phyloP scores from a whole-genome alignment of 2,113 vertebrate species.

The Ia io region DNA sequence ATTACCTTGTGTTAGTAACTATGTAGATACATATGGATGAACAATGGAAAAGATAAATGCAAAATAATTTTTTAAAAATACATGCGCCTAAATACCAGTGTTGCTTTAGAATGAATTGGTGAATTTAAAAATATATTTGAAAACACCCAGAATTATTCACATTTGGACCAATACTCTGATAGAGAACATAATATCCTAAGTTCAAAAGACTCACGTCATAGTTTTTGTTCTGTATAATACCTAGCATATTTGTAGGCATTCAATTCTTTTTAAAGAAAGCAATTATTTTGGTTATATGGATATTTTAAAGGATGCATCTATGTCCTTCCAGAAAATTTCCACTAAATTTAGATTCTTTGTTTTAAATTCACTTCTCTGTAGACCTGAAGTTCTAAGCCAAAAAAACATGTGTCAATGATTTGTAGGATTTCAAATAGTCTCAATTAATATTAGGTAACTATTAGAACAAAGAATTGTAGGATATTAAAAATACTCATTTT shows the following conservation, averaged over 20 bases:
- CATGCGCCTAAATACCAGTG: background rate
- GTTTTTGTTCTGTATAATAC: background rate
- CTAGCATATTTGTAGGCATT: background rate
- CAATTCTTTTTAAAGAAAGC: background rate
- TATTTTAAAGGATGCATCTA: background rate
- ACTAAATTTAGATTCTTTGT: constrained; percentile 25
- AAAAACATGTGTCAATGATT: background rate
- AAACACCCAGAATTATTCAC: background rate
- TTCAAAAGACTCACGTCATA: background rate
- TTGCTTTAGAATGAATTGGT: background rate
- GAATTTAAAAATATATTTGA: background rate
- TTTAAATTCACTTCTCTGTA: background rate
- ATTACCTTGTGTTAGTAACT: background rate
- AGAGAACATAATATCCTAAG: background rate
- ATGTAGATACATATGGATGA: background rate
- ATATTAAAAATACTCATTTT: constrained; percentile 12
- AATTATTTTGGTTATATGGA: background rate
- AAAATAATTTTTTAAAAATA: background rate
- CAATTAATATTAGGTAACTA: constrained; percentile 18
- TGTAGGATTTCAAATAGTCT: background rate
- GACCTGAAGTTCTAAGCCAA: background rate
- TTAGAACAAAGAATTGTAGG: background rate
- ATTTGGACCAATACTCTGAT: background rate
- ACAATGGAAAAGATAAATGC: background rate
- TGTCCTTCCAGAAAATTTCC: background rate